These are phyloP conservation scores for Syrista parreyssii DNA, from an alignment of 2,888 invertebrate species.

Conservation along the genomic window DNA sequence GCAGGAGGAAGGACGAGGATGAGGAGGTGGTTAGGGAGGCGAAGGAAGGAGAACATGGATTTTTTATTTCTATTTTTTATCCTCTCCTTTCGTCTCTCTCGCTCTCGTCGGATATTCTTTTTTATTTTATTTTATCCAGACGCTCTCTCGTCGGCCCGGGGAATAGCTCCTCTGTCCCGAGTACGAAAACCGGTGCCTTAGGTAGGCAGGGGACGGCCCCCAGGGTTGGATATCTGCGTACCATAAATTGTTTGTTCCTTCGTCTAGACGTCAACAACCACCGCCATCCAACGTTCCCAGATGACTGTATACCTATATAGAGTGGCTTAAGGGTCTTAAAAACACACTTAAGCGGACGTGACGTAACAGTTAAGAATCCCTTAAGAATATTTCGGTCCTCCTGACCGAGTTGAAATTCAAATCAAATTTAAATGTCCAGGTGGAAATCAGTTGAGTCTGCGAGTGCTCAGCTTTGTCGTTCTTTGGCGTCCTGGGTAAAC, in stretches of 20 bases:
- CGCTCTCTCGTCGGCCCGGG: not conserved
- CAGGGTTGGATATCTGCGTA: not conserved
- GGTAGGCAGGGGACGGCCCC: not conserved
- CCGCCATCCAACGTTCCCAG: not conserved
- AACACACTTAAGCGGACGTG: not conserved
- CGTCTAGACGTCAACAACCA: conserved; percentile 4
- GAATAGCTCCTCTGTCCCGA: not conserved
- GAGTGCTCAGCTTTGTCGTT: not conserved
- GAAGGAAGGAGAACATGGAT: not conserved
- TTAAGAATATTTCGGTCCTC: not conserved
- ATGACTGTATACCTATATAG: not conserved
- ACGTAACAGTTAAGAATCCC: not conserved
- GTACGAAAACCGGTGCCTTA: not conserved
- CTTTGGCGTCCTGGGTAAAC: not conserved
- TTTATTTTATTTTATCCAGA: not conserved
- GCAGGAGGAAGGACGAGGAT: not conserved
- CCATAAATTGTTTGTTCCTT: conserved; percentile 7
- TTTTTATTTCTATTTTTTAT: not conserved
- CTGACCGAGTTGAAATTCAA: not conserved
- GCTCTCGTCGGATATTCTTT: not conserved
- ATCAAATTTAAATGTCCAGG: not conserved
- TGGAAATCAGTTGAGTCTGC: not conserved
- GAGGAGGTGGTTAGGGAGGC: not conserved
- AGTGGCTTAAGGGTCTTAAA: not conserved
- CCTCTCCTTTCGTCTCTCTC: not conserved